A percentile compares a stretch with the other conserved stretches of the same genome.
These are phyloP conservation scores for Gymnobelideus leadbeateri DNA, from an alignment of 2,113 vertebrate genomes.

Conservation along the genomic window DNA sequence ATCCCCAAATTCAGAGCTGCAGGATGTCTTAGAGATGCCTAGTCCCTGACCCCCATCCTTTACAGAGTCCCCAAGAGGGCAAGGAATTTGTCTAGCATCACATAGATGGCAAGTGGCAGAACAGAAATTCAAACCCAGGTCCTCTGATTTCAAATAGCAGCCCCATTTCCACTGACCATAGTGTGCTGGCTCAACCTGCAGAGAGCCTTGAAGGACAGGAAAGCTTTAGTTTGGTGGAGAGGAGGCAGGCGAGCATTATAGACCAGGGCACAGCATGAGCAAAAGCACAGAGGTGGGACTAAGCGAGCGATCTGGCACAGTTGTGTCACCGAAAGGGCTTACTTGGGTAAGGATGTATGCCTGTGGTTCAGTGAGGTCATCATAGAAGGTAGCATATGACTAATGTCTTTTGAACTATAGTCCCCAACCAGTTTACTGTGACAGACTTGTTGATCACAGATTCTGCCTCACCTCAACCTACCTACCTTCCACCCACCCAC, in stretches of 20 bases:
- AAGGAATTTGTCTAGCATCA: not conserved
- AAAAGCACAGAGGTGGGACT: not conserved
- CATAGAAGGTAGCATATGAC: not conserved
- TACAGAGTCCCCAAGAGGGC: not conserved
- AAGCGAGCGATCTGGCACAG: rapidly evolving
- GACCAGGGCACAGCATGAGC: not conserved
- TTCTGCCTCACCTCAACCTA: not conserved
- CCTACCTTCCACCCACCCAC: not conserved
- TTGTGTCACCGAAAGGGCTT: not conserved
- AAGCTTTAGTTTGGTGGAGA: not conserved
- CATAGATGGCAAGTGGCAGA: not conserved
- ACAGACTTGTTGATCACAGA: not conserved
- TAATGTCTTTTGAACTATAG: not conserved
- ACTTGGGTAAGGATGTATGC: not conserved
- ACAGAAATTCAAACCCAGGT: not conserved
- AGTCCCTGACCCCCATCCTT: not conserved
- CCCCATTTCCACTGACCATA: not conserved
- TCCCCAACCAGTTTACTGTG: not conserved
- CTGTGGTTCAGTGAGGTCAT: not conserved
- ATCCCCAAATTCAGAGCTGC: not conserved
- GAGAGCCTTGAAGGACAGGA: not conserved
- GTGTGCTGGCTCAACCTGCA: not conserved
- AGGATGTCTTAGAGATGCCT: not conserved
- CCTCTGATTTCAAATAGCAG: not conserved
- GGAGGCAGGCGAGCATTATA: not conserved